phyloP scores from a whole-genome alignment of 2,888 invertebrate genomes.

The Lepidochitona cinerea region DNA sequence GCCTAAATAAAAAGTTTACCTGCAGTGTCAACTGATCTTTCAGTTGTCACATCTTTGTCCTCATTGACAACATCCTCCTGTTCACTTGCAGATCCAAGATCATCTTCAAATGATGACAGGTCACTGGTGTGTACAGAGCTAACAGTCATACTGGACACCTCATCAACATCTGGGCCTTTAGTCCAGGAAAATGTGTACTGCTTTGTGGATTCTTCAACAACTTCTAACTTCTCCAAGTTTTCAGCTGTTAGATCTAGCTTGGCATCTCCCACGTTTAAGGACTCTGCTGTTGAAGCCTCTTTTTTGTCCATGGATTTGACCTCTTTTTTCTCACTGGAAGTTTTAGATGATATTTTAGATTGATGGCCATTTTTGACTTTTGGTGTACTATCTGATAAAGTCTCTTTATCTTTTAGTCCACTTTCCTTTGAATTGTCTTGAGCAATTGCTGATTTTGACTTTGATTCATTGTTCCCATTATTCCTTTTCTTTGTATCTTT shows the following conservation, averaged over 20 bases:
- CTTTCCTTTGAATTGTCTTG: background rate
- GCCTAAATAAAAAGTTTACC: too few species aligned
- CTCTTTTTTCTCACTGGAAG: background rate
- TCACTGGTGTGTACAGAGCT: conserved; percentile 72
- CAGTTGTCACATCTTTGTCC: background rate
- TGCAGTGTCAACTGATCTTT: background rate
- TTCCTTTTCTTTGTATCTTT: background rate
- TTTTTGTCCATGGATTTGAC: background rate
- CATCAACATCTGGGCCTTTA: conserved; percentile 41
- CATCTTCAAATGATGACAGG: conserved; percentile 69
- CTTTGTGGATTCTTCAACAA: conserved; percentile 2
- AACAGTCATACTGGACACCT: conserved; percentile 63
- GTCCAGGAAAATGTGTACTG: conserved; percentile 66
- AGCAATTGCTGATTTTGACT: background rate
- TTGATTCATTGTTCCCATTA: background rate
- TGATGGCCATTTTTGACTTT: background rate
- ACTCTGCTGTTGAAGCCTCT: background rate
- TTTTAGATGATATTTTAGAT: background rate
- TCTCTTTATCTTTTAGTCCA: background rate
- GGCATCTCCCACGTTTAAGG: background rate
- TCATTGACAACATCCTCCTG: conserved; percentile 9
- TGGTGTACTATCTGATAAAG: background rate
- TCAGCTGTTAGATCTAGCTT: background rate
- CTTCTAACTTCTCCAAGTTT: conserved; percentile 16
- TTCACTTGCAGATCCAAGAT: conserved; percentile 27